These are phyloP conservation scores for Serilophus lunatus DNA, from an alignment of 2,113 vertebrate species.

Conservation along the genomic window DNA sequence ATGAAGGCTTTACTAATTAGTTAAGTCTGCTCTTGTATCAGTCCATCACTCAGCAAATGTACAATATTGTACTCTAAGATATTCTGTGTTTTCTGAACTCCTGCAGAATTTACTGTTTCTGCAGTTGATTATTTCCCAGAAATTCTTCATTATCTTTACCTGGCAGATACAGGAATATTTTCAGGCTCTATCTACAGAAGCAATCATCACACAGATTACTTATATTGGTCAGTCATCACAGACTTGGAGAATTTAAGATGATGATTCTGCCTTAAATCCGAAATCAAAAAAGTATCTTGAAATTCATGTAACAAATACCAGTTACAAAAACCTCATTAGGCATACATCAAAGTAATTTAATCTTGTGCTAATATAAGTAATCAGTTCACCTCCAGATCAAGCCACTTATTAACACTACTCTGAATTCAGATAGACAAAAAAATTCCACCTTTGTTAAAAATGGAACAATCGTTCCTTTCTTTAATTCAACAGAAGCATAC, in stretches of 20 bases:
- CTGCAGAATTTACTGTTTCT: not conserved
- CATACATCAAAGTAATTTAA: not conserved
- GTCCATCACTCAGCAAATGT: not conserved
- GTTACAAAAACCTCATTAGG: not conserved
- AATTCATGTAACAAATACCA: not conserved
- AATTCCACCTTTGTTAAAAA: not conserved
- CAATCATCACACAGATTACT: not conserved
- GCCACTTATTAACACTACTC: not conserved
- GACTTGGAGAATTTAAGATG: not conserved
- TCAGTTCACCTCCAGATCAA: not conserved
- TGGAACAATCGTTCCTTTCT: not conserved
- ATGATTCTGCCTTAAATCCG: not conserved
- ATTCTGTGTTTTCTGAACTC: not conserved
- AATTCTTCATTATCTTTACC: not conserved
- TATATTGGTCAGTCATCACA: not conserved
- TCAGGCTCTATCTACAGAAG: not conserved
- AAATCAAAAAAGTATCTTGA: not conserved
- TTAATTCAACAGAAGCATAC: not conserved
- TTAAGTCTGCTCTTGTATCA: not conserved
- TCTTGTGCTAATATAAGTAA: not conserved
- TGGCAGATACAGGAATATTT: not conserved
- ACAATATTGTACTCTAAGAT: not conserved
- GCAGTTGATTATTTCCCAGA: not conserved
- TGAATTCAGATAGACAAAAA: not conserved
- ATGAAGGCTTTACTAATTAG: slow-evolving; percentile 28